A percentile compares a stretch with the other conserved stretches of the same genome.
phyloP scores from a whole-genome alignment of 1,140 invertebrate genomes.

The Drosophila sucinea region DNA sequence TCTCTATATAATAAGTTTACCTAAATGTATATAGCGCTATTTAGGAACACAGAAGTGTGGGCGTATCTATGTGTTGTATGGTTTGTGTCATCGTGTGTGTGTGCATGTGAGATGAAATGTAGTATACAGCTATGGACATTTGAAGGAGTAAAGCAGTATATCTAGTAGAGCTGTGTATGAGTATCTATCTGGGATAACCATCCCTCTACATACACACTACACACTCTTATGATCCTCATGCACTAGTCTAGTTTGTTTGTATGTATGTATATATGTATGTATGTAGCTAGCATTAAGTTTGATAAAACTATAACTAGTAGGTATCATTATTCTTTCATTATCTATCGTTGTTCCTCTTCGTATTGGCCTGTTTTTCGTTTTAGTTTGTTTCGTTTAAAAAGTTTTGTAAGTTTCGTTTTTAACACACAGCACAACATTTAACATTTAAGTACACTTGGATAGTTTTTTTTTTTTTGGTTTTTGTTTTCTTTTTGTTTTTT shows the following conservation, averaged over 20 bases:
- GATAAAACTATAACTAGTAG: constrained; percentile 1
- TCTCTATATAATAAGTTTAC: constrained; percentile 20
- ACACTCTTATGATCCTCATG: no score
- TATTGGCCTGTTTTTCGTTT: constrained; percentile 11
- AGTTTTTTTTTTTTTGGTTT: not conserved
- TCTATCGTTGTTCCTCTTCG: constrained; percentile 3
- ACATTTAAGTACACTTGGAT: constrained; percentile 72
- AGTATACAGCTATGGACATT: constrained; percentile 35
- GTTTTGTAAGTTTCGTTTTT: constrained; percentile 25
- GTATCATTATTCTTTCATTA: not conserved
- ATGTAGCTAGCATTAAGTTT: constrained; percentile 1
- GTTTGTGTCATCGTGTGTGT: constrained; percentile 7
- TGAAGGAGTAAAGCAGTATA: not conserved
- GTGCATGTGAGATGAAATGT: constrained; percentile 7
- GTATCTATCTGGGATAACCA: not conserved
- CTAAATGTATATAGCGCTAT: constrained; percentile 31
- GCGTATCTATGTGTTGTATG: constrained; percentile 23
- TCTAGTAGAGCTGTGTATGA: not conserved
- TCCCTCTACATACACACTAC: no score
- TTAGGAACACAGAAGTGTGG: constrained; percentile 68
- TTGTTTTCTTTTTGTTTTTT: not conserved
- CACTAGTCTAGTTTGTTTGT: not conserved
- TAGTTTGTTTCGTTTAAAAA: not conserved
- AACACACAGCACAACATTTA: constrained; percentile 76
- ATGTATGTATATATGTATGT: constrained; percentile 1